Evolutionary conservation across 1,140 invertebrate species (phyloP).

Genomic region (Diorhabda elongata): DNA sequence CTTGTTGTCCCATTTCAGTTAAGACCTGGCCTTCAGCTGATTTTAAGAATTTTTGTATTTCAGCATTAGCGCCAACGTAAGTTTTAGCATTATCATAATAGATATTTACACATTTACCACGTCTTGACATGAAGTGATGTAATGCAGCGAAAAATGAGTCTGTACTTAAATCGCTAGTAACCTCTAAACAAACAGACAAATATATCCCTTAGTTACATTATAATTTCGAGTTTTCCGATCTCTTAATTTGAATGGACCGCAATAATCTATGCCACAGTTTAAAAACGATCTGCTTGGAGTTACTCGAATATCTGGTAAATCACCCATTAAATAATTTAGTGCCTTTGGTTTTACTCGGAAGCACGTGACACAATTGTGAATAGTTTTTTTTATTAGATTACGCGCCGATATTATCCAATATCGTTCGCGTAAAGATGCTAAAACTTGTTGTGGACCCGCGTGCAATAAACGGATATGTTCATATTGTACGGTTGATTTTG

Average conservation of each 20-base stretch:
- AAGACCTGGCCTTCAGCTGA: constrained; percentile 20
- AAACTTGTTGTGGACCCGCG: too few relatives aligned
- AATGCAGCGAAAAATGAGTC: constrained; percentile 35
- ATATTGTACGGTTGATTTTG: too few relatives aligned
- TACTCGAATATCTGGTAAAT: too few relatives aligned
- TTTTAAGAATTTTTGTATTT: constrained; percentile 44
- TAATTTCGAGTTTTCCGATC: constrained; percentile 22
- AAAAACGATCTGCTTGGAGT: too few relatives aligned
- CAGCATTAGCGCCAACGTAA: constrained; percentile 33
- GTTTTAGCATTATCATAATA: constrained; percentile 40
- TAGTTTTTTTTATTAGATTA: too few relatives aligned
- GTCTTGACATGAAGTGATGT: neutral
- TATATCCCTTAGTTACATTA: constrained; percentile 34
- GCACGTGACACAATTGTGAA: neutral
- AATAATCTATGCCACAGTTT: constrained; percentile 33
- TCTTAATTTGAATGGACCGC: constrained; percentile 30
- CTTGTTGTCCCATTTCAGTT: neutral
- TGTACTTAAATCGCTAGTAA: constrained; percentile 36
- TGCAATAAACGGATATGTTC: too few relatives aligned
- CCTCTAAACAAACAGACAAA: constrained; percentile 43
- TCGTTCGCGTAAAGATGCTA: too few relatives aligned
- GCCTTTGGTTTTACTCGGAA: too few relatives aligned
- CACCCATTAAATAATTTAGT: too few relatives aligned
- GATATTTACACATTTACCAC: constrained; percentile 23
- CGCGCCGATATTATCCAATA: too few relatives aligned